Evolutionary conservation across 2,113 vertebrate species (phyloP), one percentile per base, ranked within the genome.

Genomic region (Eupsittula cactorum): DNA sequence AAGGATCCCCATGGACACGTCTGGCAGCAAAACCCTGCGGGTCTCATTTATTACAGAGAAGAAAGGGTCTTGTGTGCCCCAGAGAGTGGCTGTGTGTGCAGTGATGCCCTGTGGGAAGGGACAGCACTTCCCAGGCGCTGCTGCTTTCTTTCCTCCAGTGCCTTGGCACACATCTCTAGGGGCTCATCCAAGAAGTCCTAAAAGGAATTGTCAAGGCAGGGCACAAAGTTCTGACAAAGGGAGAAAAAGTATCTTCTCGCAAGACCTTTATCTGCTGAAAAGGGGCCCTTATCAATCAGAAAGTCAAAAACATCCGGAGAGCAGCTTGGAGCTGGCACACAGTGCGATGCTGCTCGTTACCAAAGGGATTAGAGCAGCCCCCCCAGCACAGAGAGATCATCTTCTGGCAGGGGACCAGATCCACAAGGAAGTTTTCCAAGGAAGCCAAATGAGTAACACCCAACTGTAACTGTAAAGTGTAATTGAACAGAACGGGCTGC

Each of bases 351-450:
- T 31, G 49, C 23, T 23, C 52, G 4, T 59, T 96, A 29, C 63
- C 74, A 53, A 16, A 65, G 19, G 47, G 88, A 80, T 67, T 27
- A 41, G 86, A 91, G 86, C 24, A 11, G 60, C 39, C 44, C 78
- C 74, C 77, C 50, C 86, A 11, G 70, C 84, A 47, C 3, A 1
- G 1, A 53, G 83, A 85, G 82, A 82, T 87, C 84, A 84, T 94
- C 95, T 96, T 50, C 90, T 96, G 95, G 96, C 94, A 77, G 78
- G 53, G 77, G n/a, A 76, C 84, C 96, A 96, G 41, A 25, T 27
- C 37, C 42, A 46, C 88, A 92, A 93, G 82, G 95, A 95, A 86
- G 80, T 90, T 90, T 94, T 95, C 85, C 94, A 94, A 87, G 86
- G 95, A 50, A 92, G 83, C 89, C 88, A 76, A 93, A 73, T 20